Evolutionary conservation across 2,888 invertebrate genomes (phyloP).

Genomic region (Parnassius smintheus): DNA sequence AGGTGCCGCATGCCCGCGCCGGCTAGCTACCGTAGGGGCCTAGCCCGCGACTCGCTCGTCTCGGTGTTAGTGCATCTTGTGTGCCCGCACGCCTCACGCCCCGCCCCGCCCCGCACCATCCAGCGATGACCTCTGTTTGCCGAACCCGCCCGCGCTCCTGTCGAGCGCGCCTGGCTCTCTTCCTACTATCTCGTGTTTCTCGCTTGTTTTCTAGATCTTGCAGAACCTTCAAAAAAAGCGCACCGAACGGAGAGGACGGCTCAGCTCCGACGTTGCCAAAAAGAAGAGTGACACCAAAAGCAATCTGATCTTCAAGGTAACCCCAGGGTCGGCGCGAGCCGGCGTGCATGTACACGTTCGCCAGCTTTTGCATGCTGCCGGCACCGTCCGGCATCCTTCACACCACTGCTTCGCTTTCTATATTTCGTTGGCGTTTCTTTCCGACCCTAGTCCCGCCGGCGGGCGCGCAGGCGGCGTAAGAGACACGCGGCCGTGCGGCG

Average conservation of each 20-base stretch:
- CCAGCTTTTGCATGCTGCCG: conserved; percentile 78
- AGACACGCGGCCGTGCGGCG: conserved; percentile 44
- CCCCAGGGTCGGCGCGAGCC: conserved; percentile 84
- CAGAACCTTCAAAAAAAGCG: conserved; percentile 99
- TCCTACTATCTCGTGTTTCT: conserved; percentile 93
- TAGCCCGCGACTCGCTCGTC: conserved; percentile 63
- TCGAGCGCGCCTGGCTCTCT: conserved; percentile 78
- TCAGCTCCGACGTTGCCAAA: conserved; percentile 95
- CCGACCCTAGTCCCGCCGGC: conserved; percentile 65
- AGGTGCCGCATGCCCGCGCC: conserved; percentile 66
- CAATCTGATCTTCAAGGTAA: conserved; percentile 99
- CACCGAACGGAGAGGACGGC: conserved; percentile 98
- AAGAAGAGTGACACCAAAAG: conserved; percentile 97
- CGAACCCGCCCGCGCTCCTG: conserved; percentile 58
- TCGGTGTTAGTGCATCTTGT: conserved; percentile 76
- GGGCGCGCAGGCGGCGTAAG: conserved; percentile 59
- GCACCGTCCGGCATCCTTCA: conserved; percentile 74
- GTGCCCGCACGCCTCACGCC: conserved; percentile 50
- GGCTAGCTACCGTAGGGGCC: conserved; percentile 61
- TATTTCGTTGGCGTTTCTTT: conserved; percentile 69
- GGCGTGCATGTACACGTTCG: conserved; percentile 80
- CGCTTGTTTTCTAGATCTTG: conserved; percentile 98
- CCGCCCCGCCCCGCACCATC: conserved; percentile 38
- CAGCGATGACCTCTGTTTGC: conserved; percentile 53
- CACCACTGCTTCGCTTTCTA: conserved; percentile 75